phyloP scores from a whole-genome alignment of 2,797 vertebrate species.

The Girardinus metallicus region DNA sequence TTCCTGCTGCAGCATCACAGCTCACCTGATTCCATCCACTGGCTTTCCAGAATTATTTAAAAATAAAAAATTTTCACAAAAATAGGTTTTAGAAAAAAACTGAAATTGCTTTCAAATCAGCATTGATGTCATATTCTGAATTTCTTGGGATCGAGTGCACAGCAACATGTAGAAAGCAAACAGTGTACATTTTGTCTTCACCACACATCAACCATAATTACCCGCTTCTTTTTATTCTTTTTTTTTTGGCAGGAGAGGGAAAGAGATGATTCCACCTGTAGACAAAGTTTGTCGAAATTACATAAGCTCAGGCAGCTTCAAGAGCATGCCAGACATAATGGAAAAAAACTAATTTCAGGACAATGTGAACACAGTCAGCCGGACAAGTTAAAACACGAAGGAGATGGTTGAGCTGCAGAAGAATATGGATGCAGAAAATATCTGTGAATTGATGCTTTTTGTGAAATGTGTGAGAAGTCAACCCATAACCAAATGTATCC shows the following conservation, averaged over 20 bases:
- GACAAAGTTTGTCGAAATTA: not conserved
- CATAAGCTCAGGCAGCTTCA: not conserved
- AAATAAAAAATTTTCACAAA: not conserved
- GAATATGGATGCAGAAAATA: not conserved
- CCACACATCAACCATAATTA: not conserved
- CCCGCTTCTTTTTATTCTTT: not conserved
- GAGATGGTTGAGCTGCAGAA: too few species aligned
- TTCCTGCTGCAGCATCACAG: slow-evolving; percentile 5
- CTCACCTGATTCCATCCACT: not conserved
- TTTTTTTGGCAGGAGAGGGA: not conserved
- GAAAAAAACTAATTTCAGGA: not conserved
- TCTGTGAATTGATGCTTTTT: not conserved
- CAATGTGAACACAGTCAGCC: not conserved
- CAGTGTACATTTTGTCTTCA: slow-evolving; percentile 9
- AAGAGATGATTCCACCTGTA: not conserved
- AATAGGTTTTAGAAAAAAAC: not conserved
- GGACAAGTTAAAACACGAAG: not conserved
- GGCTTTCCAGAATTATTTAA: not conserved
- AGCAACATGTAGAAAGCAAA: slow-evolving; percentile 8
- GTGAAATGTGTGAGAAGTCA: not conserved
- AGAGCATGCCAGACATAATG: not conserved
- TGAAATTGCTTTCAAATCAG: not conserved
- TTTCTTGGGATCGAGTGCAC: not conserved
- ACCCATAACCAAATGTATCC: not conserved
- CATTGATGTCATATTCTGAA: not conserved